These are phyloP conservation scores for Onychorhynchus coronatus DNA, from an alignment of 2,113 vertebrate genomes.

Conservation along the genomic window DNA sequence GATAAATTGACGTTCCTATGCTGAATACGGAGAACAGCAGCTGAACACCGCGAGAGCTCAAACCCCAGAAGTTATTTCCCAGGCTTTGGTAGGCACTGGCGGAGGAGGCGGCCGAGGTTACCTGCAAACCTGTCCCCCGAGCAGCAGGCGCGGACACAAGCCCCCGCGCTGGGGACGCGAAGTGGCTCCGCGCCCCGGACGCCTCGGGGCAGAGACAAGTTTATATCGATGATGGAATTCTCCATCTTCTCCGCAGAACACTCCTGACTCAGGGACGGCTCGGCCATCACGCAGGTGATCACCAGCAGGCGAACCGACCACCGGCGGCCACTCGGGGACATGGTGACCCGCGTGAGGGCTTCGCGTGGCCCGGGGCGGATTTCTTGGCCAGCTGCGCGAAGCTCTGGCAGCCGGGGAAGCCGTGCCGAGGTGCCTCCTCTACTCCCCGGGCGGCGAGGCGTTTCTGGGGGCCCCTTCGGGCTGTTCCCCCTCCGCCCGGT, in stretches of 20 bases:
- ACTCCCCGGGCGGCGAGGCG: not conserved
- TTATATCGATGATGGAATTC: conserved; percentile 63
- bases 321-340: not conserved
- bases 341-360: not conserved
- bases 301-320: not conserved
- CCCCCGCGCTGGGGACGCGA: not conserved
- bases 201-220: conserved; percentile 58
- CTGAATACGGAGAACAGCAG: rapidly evolving
- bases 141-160: conserved; percentile 69
- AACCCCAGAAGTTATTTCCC: not conserved
- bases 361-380: not conserved
- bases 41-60: not conserved
- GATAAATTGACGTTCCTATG: rapidly evolving
- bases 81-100: rapidly evolving
- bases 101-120: not conserved
- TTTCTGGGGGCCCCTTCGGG: not conserved
- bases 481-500: too few relatives aligned
- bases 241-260: conserved; percentile 52
- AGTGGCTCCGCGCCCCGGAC: conserved; percentile 59
- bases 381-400: not conserved
- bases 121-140: conserved; percentile 50
- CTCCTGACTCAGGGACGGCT: not conserved
- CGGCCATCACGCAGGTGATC: not conserved
- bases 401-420: not conserved
- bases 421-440: not conserved